A percentile compares a stretch with the other conserved stretches of the same genome.
These are phyloP conservation scores for Hassar affinis DNA, from an alignment of 2,113 vertebrate genomes.

Conservation along the genomic window DNA sequence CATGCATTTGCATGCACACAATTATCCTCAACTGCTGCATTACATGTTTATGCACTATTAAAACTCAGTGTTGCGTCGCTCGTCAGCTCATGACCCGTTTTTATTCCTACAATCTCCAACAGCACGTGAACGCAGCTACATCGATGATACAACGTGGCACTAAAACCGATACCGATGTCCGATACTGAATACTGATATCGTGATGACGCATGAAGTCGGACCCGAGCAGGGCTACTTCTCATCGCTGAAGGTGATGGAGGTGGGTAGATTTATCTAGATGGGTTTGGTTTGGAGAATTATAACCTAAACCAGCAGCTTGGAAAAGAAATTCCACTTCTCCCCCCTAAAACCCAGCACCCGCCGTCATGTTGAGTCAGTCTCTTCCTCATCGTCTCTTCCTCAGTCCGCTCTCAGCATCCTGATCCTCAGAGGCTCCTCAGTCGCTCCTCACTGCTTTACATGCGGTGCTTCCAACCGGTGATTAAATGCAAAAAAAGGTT, in stretches of 20 bases:
- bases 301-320: conserved; percentile 77
- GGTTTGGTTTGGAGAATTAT: conserved; percentile 78
- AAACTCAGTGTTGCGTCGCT: neutral
- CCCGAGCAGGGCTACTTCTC: neutral
- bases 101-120: neutral
- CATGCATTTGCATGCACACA: conserved; percentile 17
- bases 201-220: conserved; percentile 5
- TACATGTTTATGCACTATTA: neutral
- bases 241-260: conserved; percentile 29
- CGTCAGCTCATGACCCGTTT: neutral
- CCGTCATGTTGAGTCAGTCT: conserved; percentile 11
- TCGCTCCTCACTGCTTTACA: conserved; percentile 67
- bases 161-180: conserved; percentile 1
- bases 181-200: conserved; percentile 7
- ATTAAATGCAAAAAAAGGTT: conserved; percentile 78
- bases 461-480: conserved; percentile 88
- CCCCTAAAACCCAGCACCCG: conserved; percentile 50
- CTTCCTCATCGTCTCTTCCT: conserved; percentile 30
- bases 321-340: conserved; percentile 64
- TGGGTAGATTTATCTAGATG: conserved; percentile 42
- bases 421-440: conserved; percentile 40
- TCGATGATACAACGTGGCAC: conserved; percentile 5
- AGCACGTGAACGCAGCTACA: conserved; percentile 2
- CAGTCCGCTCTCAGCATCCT: conserved; percentile 28
- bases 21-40: neutral